Evolutionary conservation across 2,797 vertebrate genomes (phyloP), one percentile per base, ranked within the genome.

Genomic region (Myiotriccus ornatus): DNA sequence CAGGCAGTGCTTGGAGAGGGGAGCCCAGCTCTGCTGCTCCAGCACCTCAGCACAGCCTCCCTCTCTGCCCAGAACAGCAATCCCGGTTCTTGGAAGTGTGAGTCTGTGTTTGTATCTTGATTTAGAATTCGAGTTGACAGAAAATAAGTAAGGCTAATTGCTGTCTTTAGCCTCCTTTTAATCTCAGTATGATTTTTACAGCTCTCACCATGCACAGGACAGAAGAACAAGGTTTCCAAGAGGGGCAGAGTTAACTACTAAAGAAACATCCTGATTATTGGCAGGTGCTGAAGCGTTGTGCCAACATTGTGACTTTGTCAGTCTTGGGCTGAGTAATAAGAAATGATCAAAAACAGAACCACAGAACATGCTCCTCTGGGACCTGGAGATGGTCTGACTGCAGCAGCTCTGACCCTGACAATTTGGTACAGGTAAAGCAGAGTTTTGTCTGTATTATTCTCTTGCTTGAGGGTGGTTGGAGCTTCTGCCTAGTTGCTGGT

Each of bases 181-280:
- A 82, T 73, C 27, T 86, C 76, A 60, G 3, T 64, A 65, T 84
- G 78, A 68, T 80, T 94, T 95, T 91, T 77, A 77, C 75, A 90
- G 63, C 85, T 90, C 64, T 89, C 80, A 46, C 79, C 80, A 55
- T 7, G 43, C 77, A 39, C 20, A 79, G 86, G 80, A 74, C 39
- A 81, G 86, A 91, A 62, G 86, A 91, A 59, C 44, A 69, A 89
- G 43, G 47, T 21, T 95, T 79, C 94, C 76, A 53, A 76, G 93
- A 91, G 68, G n/a, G 47, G 23, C 15, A 49, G 91, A 90, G 71
- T 81, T 94, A 79, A 84, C 65, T 64, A 73, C 76, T 30, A 57
- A 57, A 84, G 71, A 91, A 89, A 90, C 68, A 49, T 92, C 50
- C 74, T 52, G 63, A 34, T 84, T 81, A 68, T 80, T 95, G 94